Conservation (phyloP, 2,113 vertebrate genomes). For the Notechis scutatus region DNA sequence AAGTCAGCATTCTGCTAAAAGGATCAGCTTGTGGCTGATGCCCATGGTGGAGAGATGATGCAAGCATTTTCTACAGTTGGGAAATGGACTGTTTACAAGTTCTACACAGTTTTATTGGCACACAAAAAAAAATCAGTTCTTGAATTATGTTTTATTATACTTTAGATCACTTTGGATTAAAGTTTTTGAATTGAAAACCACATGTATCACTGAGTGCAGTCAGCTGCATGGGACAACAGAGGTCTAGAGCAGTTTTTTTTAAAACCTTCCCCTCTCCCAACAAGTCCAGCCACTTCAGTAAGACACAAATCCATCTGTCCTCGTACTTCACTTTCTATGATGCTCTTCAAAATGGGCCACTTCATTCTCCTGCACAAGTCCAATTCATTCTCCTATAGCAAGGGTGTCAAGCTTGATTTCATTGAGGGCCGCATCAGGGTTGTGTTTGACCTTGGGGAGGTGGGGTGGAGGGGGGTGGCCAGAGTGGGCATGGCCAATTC, state of each 20-base stretch:
- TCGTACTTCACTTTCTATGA: neutral
- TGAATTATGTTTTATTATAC: neutral
- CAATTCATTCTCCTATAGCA: neutral
- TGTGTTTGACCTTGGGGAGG: too few relatives aligned
- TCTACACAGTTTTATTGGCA: neutral
- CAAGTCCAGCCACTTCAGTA: neutral
- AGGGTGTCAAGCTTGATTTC: too few relatives aligned
- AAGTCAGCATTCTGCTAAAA: neutral
- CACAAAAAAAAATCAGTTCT: neutral
- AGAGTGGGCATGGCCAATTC: too few relatives aligned
- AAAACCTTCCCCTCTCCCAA: neutral
- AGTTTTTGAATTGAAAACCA: neutral
- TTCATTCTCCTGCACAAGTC: neutral
- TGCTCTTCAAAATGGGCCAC: neutral
- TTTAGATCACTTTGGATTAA: neutral
- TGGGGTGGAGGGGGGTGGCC: too few relatives aligned
- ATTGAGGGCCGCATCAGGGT: too few relatives aligned
- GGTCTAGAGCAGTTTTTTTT: neutral
- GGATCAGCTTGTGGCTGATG: neutral
- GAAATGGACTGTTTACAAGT: neutral
- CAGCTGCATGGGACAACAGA: neutral
- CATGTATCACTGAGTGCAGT: neutral
- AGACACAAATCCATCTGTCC: neutral
- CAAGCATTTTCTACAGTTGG: neutral
- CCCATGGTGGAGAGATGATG: neutral